Evolutionary conservation across 2,113 vertebrate species (phyloP), one percentile per base, ranked within the genome.

Genomic region (Cyanoramphus novaezelandiae): DNA sequence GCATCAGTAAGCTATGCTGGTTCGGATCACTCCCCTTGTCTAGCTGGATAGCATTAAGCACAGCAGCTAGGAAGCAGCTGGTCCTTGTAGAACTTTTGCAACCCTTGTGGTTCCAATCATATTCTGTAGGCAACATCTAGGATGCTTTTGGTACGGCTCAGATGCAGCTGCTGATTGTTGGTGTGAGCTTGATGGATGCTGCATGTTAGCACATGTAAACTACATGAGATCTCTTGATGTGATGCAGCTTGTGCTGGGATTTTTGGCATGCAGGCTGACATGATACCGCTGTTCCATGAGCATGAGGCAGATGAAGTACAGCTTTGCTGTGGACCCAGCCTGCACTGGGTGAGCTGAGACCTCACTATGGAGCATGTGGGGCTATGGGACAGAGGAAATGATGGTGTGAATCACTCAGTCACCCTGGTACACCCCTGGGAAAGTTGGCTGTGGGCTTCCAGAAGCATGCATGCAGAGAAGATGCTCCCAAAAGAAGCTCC

Each of bases 351-450:
- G 39, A 70, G 29, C 71, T 35, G 71, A 35, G 27, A 59, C 28
- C 47, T 31, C 1, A 0, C 43, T 1, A 2, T 2, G 11, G 35
- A 33, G 23, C 29, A 1, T 2, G 37, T 3, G 16, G 62, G 24
- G 46, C 65, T 55, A 39, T 1, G 2, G 53, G 31, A 44, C 44
- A 68, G 50, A n/a, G 52, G 37, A 44, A 46, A 31, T 1, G 9
- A 44, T 15, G 77, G 31, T 1, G 2, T 62, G 39, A 24, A 29
- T 69, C 33, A 2, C 25, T 53, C 0, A 28, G 19, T 53, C 5
- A 1, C 62, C 44, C 23, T 10, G 28, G 8, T 17, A 20, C 46
- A 17, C 1, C 16, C 47, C 12, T 1, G 1, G 27, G 49, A 43
- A 37, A 16, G 5, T 5, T 43, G 55, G 3, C 35, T 8, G 1